Evolutionary conservation across 2,888 invertebrate genomes (phyloP).

Genomic region (Eueremaeus valkanovi): DNA sequence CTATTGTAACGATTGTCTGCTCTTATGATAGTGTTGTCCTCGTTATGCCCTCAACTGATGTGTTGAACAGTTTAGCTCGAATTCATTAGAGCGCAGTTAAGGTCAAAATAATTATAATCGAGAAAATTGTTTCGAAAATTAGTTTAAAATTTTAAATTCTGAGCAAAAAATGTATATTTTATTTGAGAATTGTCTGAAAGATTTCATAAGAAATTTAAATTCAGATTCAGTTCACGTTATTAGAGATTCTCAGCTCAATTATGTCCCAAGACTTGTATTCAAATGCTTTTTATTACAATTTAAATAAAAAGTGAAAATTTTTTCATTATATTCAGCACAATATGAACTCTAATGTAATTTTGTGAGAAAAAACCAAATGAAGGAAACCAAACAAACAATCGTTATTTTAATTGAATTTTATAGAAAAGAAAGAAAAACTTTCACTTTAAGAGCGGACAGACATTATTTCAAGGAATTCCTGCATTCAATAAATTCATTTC

Average conservation of each 20-base stretch:
- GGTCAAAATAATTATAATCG: conserved; percentile 18
- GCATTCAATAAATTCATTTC: no score
- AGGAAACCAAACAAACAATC: no score
- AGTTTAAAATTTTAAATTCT: neutral
- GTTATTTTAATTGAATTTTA: no score
- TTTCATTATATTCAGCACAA: neutral
- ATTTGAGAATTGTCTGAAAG: neutral
- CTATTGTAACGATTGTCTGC: neutral
- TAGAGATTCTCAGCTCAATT: no score
- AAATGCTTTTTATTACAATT: neutral
- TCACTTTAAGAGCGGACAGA: no score
- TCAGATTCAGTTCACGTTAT: neutral
- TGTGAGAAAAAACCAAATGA: no score
- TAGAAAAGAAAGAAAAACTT: no score
- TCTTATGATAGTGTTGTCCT: conserved; percentile 1
- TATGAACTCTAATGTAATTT: neutral
- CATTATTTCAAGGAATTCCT: no score
- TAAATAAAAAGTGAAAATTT: neutral
- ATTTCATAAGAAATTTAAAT: neutral
- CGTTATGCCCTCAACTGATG: neutral
- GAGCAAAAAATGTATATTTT: neutral
- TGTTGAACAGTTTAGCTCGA: neutral
- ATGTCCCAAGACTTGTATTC: neutral
- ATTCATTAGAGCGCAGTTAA: conserved; percentile 13
- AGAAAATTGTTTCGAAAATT: neutral